These are phyloP conservation scores for Pituophis catenifer DNA, from an alignment of 2,113 vertebrate genomes.

Conservation along the genomic window DNA sequence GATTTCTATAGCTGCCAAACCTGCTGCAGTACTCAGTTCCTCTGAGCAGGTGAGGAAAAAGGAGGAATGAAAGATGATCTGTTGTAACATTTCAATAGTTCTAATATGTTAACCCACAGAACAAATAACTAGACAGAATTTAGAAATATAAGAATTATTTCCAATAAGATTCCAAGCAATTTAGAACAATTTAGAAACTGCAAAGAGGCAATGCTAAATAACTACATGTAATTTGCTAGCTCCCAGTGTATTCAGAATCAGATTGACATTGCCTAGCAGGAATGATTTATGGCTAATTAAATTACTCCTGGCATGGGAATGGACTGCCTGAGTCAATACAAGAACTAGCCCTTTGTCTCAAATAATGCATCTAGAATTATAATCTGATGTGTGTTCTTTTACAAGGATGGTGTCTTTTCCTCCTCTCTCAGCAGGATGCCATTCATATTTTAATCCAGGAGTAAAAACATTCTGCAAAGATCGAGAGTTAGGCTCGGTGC, in stretches of 20 bases:
- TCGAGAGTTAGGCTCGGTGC: background rate
- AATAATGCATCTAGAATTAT: background rate
- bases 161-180: background rate
- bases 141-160: background rate
- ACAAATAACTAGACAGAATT: background rate
- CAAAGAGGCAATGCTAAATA: background rate
- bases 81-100: background rate
- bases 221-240: background rate
- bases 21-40: background rate
- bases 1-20: background rate
- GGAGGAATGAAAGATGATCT: background rate
- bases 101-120: background rate
- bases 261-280: slow-evolving; percentile 20
- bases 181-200: background rate
- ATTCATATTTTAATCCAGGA: background rate
- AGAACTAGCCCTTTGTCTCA: background rate
- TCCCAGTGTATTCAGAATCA: slow-evolving; percentile 8
- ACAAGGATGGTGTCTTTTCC: background rate
- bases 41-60: background rate
- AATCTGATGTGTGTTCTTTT: background rate
- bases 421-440: background rate
- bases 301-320: slow-evolving; percentile 29
- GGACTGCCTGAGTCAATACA: slow-evolving; percentile 2
- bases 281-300: slow-evolving; percentile 29
- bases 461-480: background rate